Evolutionary conservation across 2,888 invertebrate species (phyloP), one percentile per base, ranked within the genome.

Genomic region (Arge pagana): DNA sequence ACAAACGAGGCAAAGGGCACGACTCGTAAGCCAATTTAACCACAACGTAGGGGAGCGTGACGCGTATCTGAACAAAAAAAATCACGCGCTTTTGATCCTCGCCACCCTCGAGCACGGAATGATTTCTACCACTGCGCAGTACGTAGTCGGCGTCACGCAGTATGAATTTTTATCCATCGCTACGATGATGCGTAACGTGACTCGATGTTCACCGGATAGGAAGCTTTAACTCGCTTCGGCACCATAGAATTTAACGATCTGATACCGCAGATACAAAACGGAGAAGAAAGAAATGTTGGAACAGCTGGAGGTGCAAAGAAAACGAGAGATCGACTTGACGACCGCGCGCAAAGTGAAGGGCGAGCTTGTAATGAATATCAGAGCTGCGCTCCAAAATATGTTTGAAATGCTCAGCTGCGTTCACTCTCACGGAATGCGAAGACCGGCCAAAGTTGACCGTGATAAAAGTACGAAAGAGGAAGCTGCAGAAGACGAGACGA

Each of bases 311-410:
- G 75, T 77, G 1, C 79, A 83, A 60, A 66, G 68, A 8, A 75
- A 78, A 4, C 79, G 79, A 11, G 79, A 80, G 57, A 57, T 56
- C 1, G 73, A 78, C 24, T 67, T 78, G 0, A 77, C 71, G 2
- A 71, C 67, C n/a, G 52, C 77, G 3, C 73, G 81, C 18, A 77
- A 82, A 61, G 75, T 72, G 11, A 80, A 80, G 51, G 82, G 83
- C 0, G 74, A 78, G 57, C 71, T 84, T 15, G 76, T 84, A 28
- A 82, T 84, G 28, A 79, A 82, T 58, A 80, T 85, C 67, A 81
- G 81, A 64, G 81, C 80, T 0, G 81, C 83, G 0, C 64, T 86
- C 51, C 83, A 83, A 63, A 84, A 82, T 62, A 79, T 85, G 59
- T 78, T 82, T 51, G 79, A 81, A 41, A 76, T 85, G 53, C 68